Evolutionary conservation across 2,888 invertebrate genomes (phyloP), one percentile per base, ranked within the genome.

Genomic region (Stenotaenia linearis): DNA sequence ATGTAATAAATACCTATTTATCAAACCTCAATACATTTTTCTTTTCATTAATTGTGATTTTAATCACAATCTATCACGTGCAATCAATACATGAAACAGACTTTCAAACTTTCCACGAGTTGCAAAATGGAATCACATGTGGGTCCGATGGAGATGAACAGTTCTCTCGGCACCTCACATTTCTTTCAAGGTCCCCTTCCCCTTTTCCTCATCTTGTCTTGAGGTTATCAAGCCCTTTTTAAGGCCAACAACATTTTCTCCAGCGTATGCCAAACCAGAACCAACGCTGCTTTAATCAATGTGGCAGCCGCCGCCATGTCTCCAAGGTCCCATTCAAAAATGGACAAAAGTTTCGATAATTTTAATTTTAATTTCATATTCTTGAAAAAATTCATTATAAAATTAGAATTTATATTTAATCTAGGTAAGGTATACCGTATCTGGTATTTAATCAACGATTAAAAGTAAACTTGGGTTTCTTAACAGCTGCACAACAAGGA

Each of bases 171-270:
- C 69, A 69, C 69, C 69, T 69, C 69, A 69, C 23, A 69, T 3
- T 69, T 69, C 69, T 69, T 69, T 69, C 69, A 69, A 69, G 69
- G 69, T 25, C 28, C 18, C 45, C 15, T 18, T 45, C 18, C 69
- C 69, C 40, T 40, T 50, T 50, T 9, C 50, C 50, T 50, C 50
- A 21, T 18, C 50, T 25, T 12, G n/a, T 25, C 69, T 28, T 69
- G 69, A 69, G 69, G 69, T 69, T 69, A 69, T 69, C 69, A 69
- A 69, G 69, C 15, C 12, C 12, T 69, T 69, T 25, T 28, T 69
- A 69, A 69, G 69, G 69, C 69, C 69, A 28, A 69, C 69, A 69
- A 69, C 69, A 69, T 69, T 69, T 69, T 69, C 25, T 28, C 10
- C 32, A 18, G 50, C 15, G 25, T 69, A 23, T 28, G 28, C 69